Conservation (phyloP, 2,888 invertebrate species). For the Phytoseiulus persimilis region DNA sequence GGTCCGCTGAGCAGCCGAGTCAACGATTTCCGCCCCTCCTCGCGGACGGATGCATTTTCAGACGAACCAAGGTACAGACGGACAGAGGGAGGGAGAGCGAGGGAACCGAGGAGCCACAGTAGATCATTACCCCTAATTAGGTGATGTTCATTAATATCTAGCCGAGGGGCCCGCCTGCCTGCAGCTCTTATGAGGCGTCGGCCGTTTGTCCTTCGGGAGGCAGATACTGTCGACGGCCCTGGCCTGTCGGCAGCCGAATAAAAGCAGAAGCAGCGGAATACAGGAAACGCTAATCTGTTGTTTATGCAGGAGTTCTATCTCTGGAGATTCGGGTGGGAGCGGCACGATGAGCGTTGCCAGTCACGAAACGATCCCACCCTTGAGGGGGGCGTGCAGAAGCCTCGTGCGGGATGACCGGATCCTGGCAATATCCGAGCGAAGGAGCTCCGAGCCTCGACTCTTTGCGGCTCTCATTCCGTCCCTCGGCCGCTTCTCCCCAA, state of each 20-base stretch:
- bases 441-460: not conserved
- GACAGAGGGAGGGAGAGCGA: not conserved
- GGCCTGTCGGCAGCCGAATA: not conserved
- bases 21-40: too few relatives aligned
- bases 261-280: conserved; percentile 16
- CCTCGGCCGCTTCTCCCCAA: not conserved
- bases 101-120: not conserved
- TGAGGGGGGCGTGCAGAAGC: not conserved
- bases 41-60: not conserved
- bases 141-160: conserved; percentile 38
- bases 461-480: not conserved
- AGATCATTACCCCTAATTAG: conserved; percentile 20
- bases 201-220: not conserved
- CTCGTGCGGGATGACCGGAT: not conserved
- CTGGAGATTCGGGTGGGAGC: not conserved
- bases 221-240: not conserved
- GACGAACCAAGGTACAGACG: not conserved
- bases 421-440: not conserved
- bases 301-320: conserved; percentile 13
- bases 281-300: conserved; percentile 37
- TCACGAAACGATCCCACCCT: not conserved
- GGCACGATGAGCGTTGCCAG: not conserved
- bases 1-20: too few relatives aligned
- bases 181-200: not conserved
- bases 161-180: not conserved